Evolutionary conservation across 2,888 invertebrate species (phyloP), one percentile per base, ranked within the genome.

Genomic region (Hirudinaria manillensis): DNA sequence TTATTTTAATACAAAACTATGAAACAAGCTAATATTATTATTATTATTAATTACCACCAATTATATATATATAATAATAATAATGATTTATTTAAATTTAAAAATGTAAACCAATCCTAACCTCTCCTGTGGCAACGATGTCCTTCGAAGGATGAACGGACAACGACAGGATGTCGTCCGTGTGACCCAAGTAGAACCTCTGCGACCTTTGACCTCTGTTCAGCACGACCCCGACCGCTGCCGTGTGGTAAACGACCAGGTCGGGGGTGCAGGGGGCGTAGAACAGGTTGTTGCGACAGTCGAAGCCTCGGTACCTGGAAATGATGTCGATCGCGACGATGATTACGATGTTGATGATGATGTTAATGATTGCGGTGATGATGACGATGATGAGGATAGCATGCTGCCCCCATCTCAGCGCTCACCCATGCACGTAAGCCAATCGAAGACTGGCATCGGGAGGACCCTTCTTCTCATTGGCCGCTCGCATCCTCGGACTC

Each of bases 111-210:
- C 61, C 2, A 16, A 61, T 29, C 7, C 19, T 45, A 77, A 86
- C 86, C 84, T 87, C 86, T 77, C 86, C 86, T 27, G 86, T 85
- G 21, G 87, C 87, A 27, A 86, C 82, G 36, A 83, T 79, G 73
- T 85, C 84, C 77, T 85, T 85, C 61, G 81, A 78, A 4, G 86
- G 86, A 78, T 86, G 86, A 27, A 86, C 80, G 75, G 83, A 82
- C 21, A 86, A 81, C 79, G 86, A 85, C 29, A 86, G 81, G 68
- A 87, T 86, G 77, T 87, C 87, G 79, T 87, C 86, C 3, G 85
- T 86, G 78, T 87, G 87, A 70, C 83, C 82, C 3, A 82, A 79
- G 79, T 87, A 87, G 79, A 86, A 85, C 21, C 83, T 79, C 80
- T 86, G 86, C 3, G 80, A 81, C 77, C 82, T 81, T 51, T 82